phyloP scores from a whole-genome alignment of 1,140 invertebrate genomes.

The Nasonia giraulti region DNA sequence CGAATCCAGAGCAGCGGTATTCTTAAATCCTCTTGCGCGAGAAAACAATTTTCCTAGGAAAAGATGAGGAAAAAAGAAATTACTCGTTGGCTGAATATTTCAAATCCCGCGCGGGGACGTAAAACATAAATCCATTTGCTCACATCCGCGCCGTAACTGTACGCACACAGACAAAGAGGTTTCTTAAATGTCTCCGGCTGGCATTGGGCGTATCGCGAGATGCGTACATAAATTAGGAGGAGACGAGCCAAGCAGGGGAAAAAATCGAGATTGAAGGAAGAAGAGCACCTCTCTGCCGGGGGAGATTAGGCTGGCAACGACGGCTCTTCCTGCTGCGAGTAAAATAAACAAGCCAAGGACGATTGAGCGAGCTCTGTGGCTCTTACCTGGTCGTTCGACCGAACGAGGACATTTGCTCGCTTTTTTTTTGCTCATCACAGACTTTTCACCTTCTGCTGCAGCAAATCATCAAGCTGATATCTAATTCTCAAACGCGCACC shows the following conservation, averaged over 20 bases:
- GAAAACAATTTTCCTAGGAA: conserved; percentile 21
- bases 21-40: neutral
- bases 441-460: neutral
- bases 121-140: conserved; percentile 27
- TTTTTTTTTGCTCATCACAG: too few species aligned
- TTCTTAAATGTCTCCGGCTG: conserved; percentile 3
- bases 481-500: too few species aligned
- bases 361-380: neutral
- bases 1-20: neutral
- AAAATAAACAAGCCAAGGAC: neutral
- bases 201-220: conserved; percentile 42
- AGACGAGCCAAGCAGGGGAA: conserved; percentile 15
- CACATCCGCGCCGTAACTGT: neutral
- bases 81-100: conserved; percentile 7
- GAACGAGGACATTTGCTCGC: neutral
- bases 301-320: too few species aligned
- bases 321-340: neutral
- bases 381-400: too few species aligned
- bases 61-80: conserved; percentile 1
- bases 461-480: neutral
- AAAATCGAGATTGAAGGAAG: neutral
- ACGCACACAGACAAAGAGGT: conserved; percentile 51
- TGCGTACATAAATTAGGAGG: conserved; percentile 59
- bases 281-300: neutral
- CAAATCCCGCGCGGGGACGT: neutral